These are phyloP conservation scores for Dicyrtoma fusca DNA, from an alignment of 2,888 invertebrate genomes.

Conservation along the genomic window DNA sequence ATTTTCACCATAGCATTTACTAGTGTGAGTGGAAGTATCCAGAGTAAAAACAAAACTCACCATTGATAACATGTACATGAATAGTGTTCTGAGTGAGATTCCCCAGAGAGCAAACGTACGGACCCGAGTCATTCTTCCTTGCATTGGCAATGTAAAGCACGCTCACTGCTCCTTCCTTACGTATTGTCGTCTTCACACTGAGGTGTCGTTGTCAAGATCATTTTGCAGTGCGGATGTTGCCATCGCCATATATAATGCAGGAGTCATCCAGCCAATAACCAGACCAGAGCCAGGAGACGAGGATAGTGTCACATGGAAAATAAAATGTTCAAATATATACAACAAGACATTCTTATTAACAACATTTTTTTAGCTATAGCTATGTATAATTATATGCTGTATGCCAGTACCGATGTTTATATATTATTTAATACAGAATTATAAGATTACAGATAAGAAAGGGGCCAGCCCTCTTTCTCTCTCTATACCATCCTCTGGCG, in stretches of 20 bases:
- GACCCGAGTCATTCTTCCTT: slow-evolving; percentile 75
- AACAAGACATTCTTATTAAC: slow-evolving; percentile 9
- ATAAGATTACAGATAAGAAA: too few species aligned
- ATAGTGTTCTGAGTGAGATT: slow-evolving; percentile 72
- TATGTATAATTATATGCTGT: too few species aligned
- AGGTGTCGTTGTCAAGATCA: too few species aligned
- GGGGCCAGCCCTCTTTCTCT: too few species aligned
- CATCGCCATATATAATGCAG: too few species aligned
- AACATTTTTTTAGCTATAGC: too few species aligned
- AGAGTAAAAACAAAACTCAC: slow-evolving; percentile 61
- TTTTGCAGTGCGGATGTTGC: too few species aligned
- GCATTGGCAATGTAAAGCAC: slow-evolving; percentile 80
- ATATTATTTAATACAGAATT: too few species aligned
- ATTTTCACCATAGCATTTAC: too few species aligned
- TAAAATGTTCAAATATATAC: not conserved
- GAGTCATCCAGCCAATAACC: too few species aligned
- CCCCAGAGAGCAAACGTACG: slow-evolving; percentile 76
- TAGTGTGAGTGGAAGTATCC: not conserved
- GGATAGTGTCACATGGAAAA: not conserved
- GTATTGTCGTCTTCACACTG: slow-evolving; percentile 79
- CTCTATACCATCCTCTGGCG: too few species aligned
- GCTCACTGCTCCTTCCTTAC: slow-evolving; percentile 71
- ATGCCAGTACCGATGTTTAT: too few species aligned
- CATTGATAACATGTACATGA: slow-evolving; percentile 74
- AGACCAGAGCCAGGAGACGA: not conserved